Conservation (phyloP, 2,797 vertebrate species). For the Sebastes matsubarae region DNA sequence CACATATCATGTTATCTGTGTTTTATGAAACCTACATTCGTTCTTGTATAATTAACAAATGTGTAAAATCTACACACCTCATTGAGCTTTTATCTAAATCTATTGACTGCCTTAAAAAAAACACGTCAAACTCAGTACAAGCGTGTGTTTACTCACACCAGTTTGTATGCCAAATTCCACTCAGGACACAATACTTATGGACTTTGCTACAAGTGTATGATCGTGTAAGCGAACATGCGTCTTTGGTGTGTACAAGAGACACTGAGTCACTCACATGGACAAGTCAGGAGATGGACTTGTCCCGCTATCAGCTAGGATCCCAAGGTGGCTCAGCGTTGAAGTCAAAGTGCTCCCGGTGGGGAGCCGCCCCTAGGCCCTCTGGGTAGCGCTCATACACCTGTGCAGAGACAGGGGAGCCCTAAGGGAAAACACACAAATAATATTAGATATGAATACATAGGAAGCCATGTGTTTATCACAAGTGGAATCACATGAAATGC, state of each 20-base stretch:
- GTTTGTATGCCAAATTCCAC: neutral
- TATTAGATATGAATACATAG: neutral
- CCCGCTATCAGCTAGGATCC: constrained; percentile 99
- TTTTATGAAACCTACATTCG: neutral
- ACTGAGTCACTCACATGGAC: constrained; percentile 92
- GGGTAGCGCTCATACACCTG: constrained; percentile 97
- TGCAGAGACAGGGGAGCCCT: constrained; percentile 91
- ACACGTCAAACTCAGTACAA: neutral
- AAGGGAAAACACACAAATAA: neutral
- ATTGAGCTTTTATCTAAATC: neutral
- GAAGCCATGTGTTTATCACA: neutral
- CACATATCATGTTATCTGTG: neutral
- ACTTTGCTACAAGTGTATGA: constrained; percentile 32
- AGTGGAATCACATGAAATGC: neutral
- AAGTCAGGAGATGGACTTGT: constrained; percentile 99
- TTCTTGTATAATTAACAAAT: neutral
- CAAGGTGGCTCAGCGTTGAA: constrained; percentile 99
- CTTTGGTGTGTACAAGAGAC: neutral
- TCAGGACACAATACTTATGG: constrained; percentile 2
- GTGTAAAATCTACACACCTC: neutral
- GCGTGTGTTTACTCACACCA: neutral
- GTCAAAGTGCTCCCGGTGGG: constrained; percentile 99
- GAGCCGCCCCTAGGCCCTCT: constrained; percentile 99
- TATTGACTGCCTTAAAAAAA: neutral
- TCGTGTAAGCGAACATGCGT: neutral